phyloP scores from a whole-genome alignment of 2,888 invertebrate species.

The Steinernema scapterisci region DNA sequence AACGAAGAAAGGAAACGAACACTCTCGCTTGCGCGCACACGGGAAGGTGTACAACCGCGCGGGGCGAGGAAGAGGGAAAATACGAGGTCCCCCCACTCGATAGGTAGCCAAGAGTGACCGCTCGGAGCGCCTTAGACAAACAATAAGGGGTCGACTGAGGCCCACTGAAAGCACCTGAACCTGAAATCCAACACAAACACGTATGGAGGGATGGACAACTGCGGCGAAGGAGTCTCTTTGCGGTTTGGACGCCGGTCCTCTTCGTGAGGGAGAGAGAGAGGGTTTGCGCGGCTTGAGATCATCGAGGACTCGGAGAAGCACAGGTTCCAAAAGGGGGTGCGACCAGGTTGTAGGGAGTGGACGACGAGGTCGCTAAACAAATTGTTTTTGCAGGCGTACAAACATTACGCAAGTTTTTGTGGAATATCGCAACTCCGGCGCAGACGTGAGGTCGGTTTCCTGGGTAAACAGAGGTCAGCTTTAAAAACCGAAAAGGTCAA shows the following conservation, averaged over 20 bases:
- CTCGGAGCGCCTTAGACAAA: conserved; percentile 30
- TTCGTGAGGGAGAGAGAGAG: not conserved
- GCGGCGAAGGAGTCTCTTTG: not conserved
- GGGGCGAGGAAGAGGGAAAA: conserved; percentile 12
- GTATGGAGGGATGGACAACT: not conserved
- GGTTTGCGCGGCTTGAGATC: not conserved
- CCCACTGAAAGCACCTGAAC: conserved; percentile 33
- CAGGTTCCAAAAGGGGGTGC: conserved; percentile 3
- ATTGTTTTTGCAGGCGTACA: conserved; percentile 13
- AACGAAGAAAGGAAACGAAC: conserved; percentile 21
- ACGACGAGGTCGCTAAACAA: not conserved
- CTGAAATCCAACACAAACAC: conserved; percentile 30
- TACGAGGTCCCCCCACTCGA: conserved; percentile 30
- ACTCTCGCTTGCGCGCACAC: not conserved
- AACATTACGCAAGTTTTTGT: conserved; percentile 18
- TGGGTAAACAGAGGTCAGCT: no score
- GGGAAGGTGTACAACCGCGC: not conserved
- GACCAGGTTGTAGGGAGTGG: not conserved
- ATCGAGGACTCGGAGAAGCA: not conserved
- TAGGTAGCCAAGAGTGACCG: conserved; percentile 33
- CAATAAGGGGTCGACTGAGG: conserved; percentile 1
- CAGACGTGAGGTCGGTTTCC: no score
- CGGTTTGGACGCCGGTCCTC: not conserved
- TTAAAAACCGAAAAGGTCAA: no score
- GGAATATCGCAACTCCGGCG: not conserved